Conservation (phyloP, 2,113 vertebrate genomes). For the Clarias magur region DNA sequence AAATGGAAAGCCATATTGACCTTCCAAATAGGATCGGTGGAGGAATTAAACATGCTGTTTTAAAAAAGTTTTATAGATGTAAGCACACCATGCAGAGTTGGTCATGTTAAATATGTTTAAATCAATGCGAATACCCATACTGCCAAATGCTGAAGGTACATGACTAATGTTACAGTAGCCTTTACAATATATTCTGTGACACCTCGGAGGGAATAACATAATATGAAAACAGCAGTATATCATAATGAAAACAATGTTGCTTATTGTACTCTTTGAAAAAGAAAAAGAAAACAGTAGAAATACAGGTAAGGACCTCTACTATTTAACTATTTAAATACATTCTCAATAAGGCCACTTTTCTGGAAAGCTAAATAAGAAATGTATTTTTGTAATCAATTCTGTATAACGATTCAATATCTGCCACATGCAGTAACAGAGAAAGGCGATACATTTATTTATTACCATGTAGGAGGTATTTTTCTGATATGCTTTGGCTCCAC, state of each 20-base stretch:
- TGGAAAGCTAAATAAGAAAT: not conserved
- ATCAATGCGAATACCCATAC: slow-evolving; percentile 20
- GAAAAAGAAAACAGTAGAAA: not conserved
- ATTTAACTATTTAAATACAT: not conserved
- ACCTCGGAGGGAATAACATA: slow-evolving; percentile 21
- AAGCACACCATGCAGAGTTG: not conserved
- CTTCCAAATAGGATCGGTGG: not conserved
- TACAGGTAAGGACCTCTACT: not conserved
- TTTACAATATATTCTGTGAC: slow-evolving; percentile 2
- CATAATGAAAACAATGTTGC: slow-evolving; percentile 25
- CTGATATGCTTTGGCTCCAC: not conserved
- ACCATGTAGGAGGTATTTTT: not conserved
- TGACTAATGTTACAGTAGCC: slow-evolving; percentile 20
- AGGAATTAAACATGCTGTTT: not conserved
- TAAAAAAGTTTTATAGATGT: not conserved
- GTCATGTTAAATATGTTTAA: not conserved
- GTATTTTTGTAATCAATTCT: not conserved
- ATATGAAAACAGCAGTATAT: slow-evolving; percentile 18
- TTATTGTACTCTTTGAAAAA: not conserved
- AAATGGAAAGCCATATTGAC: not conserved
- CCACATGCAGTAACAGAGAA: not conserved
- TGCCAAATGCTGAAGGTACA: not conserved
- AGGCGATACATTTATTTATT: not conserved
- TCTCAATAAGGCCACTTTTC: not conserved
- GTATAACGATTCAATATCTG: not conserved